Base-by-base conservation (phyloP, 2,888 invertebrate genomes). In the Parnassius mnemosyne region DNA sequence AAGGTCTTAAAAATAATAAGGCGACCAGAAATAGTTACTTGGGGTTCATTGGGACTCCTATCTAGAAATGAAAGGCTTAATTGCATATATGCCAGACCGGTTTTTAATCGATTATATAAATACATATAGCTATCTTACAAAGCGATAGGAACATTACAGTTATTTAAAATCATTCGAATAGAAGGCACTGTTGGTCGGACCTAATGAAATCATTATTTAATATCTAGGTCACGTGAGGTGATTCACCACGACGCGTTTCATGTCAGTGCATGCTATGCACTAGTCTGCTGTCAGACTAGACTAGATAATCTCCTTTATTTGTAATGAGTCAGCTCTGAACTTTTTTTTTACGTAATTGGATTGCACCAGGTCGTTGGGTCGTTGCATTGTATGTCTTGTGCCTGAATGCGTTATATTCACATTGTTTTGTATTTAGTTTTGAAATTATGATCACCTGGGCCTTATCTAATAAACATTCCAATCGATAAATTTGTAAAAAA, bases 271-370 rank as follows among this genome's bases (percentile, higher is more conserved):
- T 47, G 16, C 54, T 53, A 20, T 51, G 63, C 63, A 57, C 47
- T 47, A 42, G 44, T 60, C 61, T 59, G 53, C 44, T 41, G 50
- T 46, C 52, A 25, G 49, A 54, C 62, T 57, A 57, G 52, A 60
- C 58, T 54, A 63, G 75, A 75, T 84, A 80, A 79, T 80, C 78
- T 74, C 69, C 73, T 73, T 75, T 72, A 71, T 76, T 64, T 72
- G 73, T 71, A 68, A 74, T 74, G 78, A 66, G 61, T 82, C 77
- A 78, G 73, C 76, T 72, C 64, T 68, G 69, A 71, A 34, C 70
- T 73, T 73, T 68, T 73, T 68, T 77, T 79, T 81, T 77, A 75
- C 77, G 73, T 84, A 83, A 85, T 85, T 80, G 80, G 80, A 84
- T 84, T 78, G 73, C 73, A 73, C 76, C 76, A 74, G 79, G 79